phyloP scores from a whole-genome alignment of 2,113 vertebrate genomes.

The Erythrolamprus reginae region DNA sequence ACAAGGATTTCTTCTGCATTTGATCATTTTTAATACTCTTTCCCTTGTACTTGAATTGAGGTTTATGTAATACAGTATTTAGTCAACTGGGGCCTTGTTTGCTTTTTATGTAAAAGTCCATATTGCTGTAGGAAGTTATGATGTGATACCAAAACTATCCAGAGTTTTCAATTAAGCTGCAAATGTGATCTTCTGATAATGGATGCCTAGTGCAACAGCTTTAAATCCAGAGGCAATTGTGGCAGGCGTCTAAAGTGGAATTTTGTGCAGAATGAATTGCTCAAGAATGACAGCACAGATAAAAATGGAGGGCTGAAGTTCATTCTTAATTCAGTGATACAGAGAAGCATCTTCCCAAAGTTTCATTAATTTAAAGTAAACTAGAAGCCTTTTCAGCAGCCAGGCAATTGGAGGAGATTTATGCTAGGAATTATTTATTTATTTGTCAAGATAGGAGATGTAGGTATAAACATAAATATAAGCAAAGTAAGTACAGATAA shows the following conservation, averaged over 20 bases:
- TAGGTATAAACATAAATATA: too few relatives aligned
- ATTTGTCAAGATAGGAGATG: too few relatives aligned
- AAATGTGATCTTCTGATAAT: neutral
- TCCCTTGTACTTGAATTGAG: neutral
- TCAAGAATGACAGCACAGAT: neutral
- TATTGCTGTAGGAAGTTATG: neutral
- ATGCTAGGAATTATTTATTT: too few relatives aligned
- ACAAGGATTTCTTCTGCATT: neutral
- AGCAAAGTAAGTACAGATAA: too few relatives aligned
- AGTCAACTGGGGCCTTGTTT: neutral
- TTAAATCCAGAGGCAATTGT: neutral
- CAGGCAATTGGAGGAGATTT: neutral
- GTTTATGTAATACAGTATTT: neutral
- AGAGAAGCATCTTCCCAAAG: neutral
- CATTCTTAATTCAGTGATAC: conserved; percentile 8
- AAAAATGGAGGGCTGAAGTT: neutral
- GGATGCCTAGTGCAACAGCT: neutral
- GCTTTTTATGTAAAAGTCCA: neutral
- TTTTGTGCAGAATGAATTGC: neutral
- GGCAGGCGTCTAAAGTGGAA: neutral
- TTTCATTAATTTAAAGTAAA: neutral
- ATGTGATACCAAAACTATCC: neutral
- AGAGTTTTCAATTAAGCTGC: neutral
- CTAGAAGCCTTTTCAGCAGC: too few relatives aligned
- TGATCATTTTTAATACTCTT: neutral